Evolutionary conservation across 1,140 invertebrate species (phyloP), one percentile per base, ranked within the genome.

Genomic region (Heterodera schachtii): DNA sequence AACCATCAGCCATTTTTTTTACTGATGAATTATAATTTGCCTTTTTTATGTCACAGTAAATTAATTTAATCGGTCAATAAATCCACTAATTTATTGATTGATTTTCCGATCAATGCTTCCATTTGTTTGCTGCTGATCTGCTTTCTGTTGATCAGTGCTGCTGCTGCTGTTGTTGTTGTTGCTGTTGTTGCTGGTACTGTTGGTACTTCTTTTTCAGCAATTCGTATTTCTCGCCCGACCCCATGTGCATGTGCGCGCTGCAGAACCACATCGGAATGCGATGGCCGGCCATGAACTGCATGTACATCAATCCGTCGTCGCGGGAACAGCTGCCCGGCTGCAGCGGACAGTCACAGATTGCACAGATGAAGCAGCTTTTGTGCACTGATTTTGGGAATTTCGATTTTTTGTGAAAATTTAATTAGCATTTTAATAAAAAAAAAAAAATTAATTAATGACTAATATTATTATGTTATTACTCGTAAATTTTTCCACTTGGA

Each of bases 231-330:
- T 81, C 80, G n/a, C 80, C 80, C 46, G 80, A 77, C 19, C 80
- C 80, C 57, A 81, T 69, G 64, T 78, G 77, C 71, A 79, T 81
- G 47, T 81, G 80, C 1, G 60, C 44, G 9, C 41, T 64, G 67
- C 80, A 81, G 19, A 81, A 81, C 80, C 80, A 81, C 73, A 81
- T 81, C 5, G 80, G 80, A 7, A 75, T 78, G 21, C 64, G 80
- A 73, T 81, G 75, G n/a, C 80, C 78, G 46, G 60, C 47, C 57
- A 79, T 70, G n/a, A 79, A 79, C n/a, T 79, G 46, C 77, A 64
- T 52, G 9, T 79, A 67, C 43, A 70, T 67, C 19, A 79, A 46
- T 11, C 77, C 77, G 44, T 79, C 77, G 77, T 79, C 77, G n/a
- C 77, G 77, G 57, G 31, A 44, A 44, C 77, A 79, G 60, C 31